A percentile compares a stretch with the other conserved stretches of the same genome.
These are phyloP conservation scores for Oscheius sp. DNA, from an alignment of 2,888 invertebrate genomes.

Conservation along the genomic window DNA sequence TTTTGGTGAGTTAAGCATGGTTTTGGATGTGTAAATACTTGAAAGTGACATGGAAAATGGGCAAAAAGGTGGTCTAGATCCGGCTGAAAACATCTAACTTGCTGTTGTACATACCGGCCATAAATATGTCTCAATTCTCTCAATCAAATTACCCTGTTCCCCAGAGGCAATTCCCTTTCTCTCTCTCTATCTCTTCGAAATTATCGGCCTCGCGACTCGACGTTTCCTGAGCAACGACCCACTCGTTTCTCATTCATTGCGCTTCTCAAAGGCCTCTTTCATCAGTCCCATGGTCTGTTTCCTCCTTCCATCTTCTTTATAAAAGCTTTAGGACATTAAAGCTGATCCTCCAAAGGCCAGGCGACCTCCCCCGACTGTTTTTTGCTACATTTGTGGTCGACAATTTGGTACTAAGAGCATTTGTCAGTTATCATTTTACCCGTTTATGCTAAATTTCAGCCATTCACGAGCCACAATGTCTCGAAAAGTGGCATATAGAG, in stretches of 20 bases:
- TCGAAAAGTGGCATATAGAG: slow-evolving; percentile 77
- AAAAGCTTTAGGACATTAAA: slow-evolving; percentile 50
- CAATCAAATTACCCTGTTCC: too few relatives aligned
- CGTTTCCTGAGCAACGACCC: slow-evolving; percentile 24
- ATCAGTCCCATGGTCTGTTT: neutral
- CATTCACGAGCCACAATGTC: slow-evolving; percentile 75
- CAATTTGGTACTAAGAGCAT: slow-evolving; percentile 77
- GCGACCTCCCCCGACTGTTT: slow-evolving; percentile 70
- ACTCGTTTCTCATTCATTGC: slow-evolving; percentile 20
- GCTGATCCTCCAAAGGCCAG: slow-evolving; percentile 61
- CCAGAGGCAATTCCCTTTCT: too few relatives aligned
- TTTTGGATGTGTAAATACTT: too few relatives aligned
- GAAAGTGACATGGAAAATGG: too few relatives aligned
- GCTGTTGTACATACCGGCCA: too few relatives aligned
- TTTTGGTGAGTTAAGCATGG: too few relatives aligned
- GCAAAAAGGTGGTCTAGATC: too few relatives aligned
- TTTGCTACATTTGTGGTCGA: slow-evolving; percentile 78
- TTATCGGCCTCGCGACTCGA: slow-evolving; percentile 4
- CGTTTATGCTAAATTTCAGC: slow-evolving; percentile 18
- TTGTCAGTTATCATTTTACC: too few relatives aligned
- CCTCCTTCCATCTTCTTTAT: neutral
- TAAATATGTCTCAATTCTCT: too few relatives aligned
- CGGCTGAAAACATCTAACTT: too few relatives aligned
- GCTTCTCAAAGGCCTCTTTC: slow-evolving; percentile 4
- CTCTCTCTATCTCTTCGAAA: neutral